These are phyloP conservation scores for Enteromius anoplus DNA, from an alignment of 2,797 vertebrate species.

Conservation along the genomic window DNA sequence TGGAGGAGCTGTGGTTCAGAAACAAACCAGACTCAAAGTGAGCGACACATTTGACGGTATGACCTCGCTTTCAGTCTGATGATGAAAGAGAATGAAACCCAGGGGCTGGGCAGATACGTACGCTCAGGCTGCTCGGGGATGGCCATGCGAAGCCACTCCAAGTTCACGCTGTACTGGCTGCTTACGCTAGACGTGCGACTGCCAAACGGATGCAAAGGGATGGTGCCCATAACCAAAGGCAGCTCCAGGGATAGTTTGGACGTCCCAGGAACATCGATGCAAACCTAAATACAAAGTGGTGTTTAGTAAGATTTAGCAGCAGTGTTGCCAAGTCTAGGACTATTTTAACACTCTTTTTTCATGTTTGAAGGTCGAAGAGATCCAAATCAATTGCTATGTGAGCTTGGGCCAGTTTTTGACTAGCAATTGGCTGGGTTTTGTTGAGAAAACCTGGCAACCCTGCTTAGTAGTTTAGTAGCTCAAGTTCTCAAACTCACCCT, in stretches of 20 bases:
- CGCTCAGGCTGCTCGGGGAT: slow-evolving; percentile 89
- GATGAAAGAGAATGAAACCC: background rate
- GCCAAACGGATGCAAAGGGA: slow-evolving; percentile 90
- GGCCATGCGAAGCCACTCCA: slow-evolving; percentile 87
- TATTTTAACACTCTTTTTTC: no score
- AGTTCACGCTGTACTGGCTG: slow-evolving; percentile 88
- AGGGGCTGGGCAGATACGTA: slow-evolving; percentile 68
- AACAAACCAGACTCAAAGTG: background rate
- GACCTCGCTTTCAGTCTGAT: background rate
- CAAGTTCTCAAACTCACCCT: slow-evolving; percentile 77
- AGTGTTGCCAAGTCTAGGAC: no score
- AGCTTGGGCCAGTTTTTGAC: no score
- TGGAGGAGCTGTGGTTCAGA: slow-evolving; percentile 83
- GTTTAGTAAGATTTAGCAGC: background rate
- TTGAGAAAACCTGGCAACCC: no score
- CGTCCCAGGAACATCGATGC: slow-evolving; percentile 90
- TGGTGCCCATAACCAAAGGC: slow-evolving; percentile 93
- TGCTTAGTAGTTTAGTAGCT: no score
- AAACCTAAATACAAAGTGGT: slow-evolving; percentile 78
- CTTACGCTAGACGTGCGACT: slow-evolving; percentile 91
- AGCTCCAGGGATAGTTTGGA: slow-evolving; percentile 93
- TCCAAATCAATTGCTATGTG: no score
- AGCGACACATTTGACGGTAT: background rate
- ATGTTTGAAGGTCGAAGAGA: no score
- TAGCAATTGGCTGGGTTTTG: no score